Evolutionary conservation across 2,113 vertebrate species (phyloP).

Genomic region (Antigone vipio): DNA sequence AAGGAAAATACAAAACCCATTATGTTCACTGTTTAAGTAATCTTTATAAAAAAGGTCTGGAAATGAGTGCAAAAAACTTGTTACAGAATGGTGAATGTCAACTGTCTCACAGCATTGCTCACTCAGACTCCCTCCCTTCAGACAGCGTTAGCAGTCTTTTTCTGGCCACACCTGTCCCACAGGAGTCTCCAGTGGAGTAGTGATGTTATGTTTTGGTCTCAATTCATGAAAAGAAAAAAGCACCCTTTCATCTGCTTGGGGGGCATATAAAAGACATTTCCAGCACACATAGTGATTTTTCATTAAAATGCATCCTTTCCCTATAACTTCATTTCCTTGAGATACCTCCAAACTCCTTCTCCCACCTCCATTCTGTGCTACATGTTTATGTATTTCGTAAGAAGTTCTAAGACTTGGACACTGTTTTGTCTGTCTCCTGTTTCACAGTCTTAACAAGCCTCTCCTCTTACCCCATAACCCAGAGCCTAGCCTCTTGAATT

Average conservation of each 20-base stretch:
- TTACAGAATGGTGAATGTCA: neutral
- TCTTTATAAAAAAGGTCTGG: neutral
- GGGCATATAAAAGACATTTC: slow-evolving; percentile 1
- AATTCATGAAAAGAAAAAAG: slow-evolving; percentile 22
- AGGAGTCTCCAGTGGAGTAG: slow-evolving; percentile 36
- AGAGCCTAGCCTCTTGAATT: neutral
- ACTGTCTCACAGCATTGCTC: slow-evolving; percentile 13
- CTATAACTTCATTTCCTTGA: slow-evolving; percentile 47
- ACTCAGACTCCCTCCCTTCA: slow-evolving; percentile 1
- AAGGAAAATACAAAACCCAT: neutral
- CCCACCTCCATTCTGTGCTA: neutral
- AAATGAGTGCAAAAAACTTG: neutral
- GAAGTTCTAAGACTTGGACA: slow-evolving; percentile 6
- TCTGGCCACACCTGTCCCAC: slow-evolving; percentile 65
- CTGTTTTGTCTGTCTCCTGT: slow-evolving; percentile 28
- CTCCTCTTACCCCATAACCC: slow-evolving; percentile 1
- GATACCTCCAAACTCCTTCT: slow-evolving; percentile 2
- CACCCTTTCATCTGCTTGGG: slow-evolving; percentile 42
- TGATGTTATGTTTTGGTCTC: slow-evolving; percentile 64
- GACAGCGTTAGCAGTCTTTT: slow-evolving; percentile 30
- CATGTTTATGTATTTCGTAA: neutral
- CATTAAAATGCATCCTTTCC: slow-evolving; percentile 51
- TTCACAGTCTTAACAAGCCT: slow-evolving; percentile 3
- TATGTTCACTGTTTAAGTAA: neutral
- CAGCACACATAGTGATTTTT: slow-evolving; percentile 25